Conservation (phyloP, 1,140 invertebrate species). For the Ptiloglossa arizonensis region DNA sequence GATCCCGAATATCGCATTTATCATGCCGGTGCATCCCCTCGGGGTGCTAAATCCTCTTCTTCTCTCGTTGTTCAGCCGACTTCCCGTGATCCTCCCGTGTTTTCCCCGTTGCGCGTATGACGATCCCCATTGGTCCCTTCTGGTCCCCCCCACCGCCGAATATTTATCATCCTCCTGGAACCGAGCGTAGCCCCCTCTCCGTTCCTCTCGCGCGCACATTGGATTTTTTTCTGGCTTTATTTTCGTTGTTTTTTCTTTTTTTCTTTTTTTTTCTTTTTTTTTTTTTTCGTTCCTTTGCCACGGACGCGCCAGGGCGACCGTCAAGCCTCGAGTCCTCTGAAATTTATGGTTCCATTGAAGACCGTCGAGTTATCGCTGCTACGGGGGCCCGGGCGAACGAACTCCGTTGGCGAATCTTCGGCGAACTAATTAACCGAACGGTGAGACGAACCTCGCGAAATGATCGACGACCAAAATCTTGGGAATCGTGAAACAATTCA, state of each 20-base stretch:
- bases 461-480: no score
- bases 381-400: background rate
- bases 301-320: background rate
- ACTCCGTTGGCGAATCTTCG: background rate
- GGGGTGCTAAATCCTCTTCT: conserved; percentile 45
- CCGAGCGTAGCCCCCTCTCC: background rate
- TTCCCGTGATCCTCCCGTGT: conserved; percentile 16
- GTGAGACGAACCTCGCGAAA: background rate
- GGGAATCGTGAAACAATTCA: no score
- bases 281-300: no score
- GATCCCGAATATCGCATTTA: conserved; percentile 63
- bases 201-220: background rate
- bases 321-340: conserved; percentile 2
- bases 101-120: conserved; percentile 54
- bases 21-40: conserved; percentile 53
- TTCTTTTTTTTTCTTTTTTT: no score
- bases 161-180: conserved; percentile 59
- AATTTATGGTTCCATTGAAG: conserved; percentile 47
- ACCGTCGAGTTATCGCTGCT: background rate
- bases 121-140: conserved; percentile 35
- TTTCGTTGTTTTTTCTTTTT: no score
- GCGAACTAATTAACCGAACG: conserved; percentile 13
- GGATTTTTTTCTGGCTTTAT: no score
- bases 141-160: conserved; percentile 1
- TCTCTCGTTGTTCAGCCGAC: conserved; percentile 16